These are phyloP conservation scores for Emberiza fucata DNA, from an alignment of 2,113 vertebrate genomes.

Conservation along the genomic window DNA sequence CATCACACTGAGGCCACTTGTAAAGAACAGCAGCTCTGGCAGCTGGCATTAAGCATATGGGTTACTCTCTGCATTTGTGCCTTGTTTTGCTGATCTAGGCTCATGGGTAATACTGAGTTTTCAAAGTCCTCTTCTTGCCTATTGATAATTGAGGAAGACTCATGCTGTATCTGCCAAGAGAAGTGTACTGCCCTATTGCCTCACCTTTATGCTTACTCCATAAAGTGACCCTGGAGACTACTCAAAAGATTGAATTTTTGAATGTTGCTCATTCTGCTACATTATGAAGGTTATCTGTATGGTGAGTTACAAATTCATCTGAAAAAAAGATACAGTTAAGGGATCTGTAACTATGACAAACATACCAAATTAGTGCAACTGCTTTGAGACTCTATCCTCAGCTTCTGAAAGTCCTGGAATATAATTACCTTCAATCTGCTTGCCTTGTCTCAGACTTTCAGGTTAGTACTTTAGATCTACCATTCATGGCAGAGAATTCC, in stretches of 20 bases:
- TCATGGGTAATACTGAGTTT: neutral
- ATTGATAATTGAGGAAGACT: neutral
- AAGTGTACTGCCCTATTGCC: neutral
- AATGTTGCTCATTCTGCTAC: neutral
- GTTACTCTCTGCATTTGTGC: neutral
- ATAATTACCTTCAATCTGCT: neutral
- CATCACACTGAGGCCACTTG: neutral
- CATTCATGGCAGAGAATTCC: neutral
- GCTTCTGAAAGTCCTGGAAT: neutral
- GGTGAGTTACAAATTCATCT: neutral
- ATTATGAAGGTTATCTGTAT: neutral
- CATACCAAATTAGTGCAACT: neutral
- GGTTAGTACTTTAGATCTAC: neutral
- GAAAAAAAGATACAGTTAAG: neutral
- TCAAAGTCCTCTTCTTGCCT: neutral
- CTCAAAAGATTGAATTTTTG: neutral
- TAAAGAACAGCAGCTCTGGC: neutral
- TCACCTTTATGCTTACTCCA: neutral
- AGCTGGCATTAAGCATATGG: neutral
- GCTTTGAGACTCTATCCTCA: neutral
- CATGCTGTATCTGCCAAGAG: neutral
- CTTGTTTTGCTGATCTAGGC: neutral
- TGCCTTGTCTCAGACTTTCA: neutral
- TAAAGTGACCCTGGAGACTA: neutral
- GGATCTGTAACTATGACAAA: neutral